phyloP scores from a whole-genome alignment of 1,140 invertebrate genomes.

The Solenopsis invicta region DNA sequence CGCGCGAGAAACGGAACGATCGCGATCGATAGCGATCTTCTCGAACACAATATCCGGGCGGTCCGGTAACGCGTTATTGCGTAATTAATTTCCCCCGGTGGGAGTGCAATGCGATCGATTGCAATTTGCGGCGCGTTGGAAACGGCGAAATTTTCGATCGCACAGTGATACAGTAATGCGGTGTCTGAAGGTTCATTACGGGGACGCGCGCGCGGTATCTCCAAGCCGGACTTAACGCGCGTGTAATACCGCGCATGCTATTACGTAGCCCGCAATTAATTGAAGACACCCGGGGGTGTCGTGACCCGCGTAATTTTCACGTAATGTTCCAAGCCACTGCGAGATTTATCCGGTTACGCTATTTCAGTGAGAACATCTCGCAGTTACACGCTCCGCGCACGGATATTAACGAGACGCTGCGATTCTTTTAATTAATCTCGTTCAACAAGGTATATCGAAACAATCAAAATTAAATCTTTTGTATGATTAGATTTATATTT shows the following conservation, averaged over 20 bases:
- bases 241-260: conserved; percentile 20
- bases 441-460: not conserved
- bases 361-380: not conserved
- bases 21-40: conserved; percentile 33
- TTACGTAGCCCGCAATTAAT: conserved; percentile 43
- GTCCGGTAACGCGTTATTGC: conserved; percentile 42
- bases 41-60: conserved; percentile 22
- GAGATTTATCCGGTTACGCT: conserved; percentile 19
- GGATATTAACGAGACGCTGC: not conserved
- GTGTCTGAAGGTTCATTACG: conserved; percentile 42
- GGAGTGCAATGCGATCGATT: conserved; percentile 8
- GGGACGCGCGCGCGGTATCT: not conserved
- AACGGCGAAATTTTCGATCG: conserved; percentile 46
- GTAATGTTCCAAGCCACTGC: not conserved
- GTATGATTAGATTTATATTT: not conserved
- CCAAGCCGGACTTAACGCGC: conserved; percentile 34
- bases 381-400: not conserved
- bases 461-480: conserved; percentile 7
- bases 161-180: conserved; percentile 34
- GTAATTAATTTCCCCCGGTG: conserved; percentile 43
- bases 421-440: not conserved
- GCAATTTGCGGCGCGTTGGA: conserved; percentile 51
- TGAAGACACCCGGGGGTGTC: conserved; percentile 5
- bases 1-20: conserved; percentile 34
- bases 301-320: conserved; percentile 24